Evolutionary conservation across 2,113 vertebrate species (phyloP).

Genomic region (Dolichotis patagonum): DNA sequence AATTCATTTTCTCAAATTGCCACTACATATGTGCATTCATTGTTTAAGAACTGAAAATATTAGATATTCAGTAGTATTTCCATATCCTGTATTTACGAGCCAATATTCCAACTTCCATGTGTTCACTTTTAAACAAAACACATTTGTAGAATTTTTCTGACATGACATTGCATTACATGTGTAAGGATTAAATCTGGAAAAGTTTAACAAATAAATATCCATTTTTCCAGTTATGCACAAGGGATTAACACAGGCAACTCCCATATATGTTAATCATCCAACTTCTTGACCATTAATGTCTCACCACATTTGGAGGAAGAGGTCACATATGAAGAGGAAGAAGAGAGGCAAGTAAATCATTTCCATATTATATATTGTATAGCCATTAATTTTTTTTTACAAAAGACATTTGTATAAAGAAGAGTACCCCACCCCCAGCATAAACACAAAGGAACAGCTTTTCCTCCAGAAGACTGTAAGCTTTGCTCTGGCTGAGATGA

Average conservation of each 20-base stretch:
- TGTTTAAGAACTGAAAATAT: slow-evolving; percentile 60
- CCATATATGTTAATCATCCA: slow-evolving; percentile 68
- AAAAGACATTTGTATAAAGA: slow-evolving; percentile 34
- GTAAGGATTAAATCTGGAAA: slow-evolving; percentile 76
- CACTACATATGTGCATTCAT: background rate
- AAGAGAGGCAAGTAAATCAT: slow-evolving; percentile 64
- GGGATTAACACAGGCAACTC: slow-evolving; percentile 71
- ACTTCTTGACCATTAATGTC: slow-evolving; percentile 51
- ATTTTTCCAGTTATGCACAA: slow-evolving; percentile 57
- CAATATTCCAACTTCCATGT: slow-evolving; percentile 66
- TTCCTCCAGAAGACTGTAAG: background rate
- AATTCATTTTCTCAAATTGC: slow-evolving; percentile 44
- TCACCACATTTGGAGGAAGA: slow-evolving; percentile 63
- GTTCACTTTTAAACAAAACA: slow-evolving; percentile 73
- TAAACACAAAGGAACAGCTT: background rate
- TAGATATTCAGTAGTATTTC: slow-evolving; percentile 63
- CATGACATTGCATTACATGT: slow-evolving; percentile 56
- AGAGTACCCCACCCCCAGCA: background rate
- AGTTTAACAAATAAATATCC: slow-evolving; percentile 71
- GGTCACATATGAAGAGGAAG: slow-evolving; percentile 64
- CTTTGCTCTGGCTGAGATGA: slow-evolving; percentile 8
- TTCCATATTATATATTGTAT: slow-evolving; percentile 43
- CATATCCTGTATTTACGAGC: slow-evolving; percentile 32
- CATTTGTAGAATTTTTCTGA: slow-evolving; percentile 67
- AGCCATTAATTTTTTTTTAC: background rate